Conservation (phyloP, 2,113 vertebrate species). For the Copsychus sechellarum region DNA sequence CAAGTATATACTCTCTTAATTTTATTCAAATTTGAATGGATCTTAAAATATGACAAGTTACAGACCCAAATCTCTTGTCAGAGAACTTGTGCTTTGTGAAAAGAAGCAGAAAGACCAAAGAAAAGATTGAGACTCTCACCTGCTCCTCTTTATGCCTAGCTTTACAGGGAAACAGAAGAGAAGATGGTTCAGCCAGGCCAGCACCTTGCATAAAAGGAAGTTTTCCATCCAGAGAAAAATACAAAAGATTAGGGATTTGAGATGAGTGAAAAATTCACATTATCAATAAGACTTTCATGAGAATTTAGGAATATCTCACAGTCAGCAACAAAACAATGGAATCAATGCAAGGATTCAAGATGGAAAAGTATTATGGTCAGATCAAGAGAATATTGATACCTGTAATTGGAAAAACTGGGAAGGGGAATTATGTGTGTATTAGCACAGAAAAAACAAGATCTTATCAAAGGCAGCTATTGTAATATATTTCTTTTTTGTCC, state of each 20-base stretch:
- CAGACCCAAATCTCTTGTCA: neutral
- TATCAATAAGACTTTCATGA: neutral
- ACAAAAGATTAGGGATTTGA: neutral
- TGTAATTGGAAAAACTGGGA: neutral
- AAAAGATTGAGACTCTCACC: neutral
- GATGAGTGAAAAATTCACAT: neutral
- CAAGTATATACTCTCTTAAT: neutral
- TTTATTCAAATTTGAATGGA: neutral
- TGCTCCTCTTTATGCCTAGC: neutral
- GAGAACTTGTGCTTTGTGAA: neutral
- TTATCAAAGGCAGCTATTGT: neutral
- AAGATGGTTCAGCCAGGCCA: neutral
- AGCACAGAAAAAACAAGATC: neutral
- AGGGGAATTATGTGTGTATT: neutral
- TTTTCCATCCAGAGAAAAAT: neutral
- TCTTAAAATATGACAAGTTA: neutral
- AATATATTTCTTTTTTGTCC: neutral
- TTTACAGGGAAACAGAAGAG: neutral
- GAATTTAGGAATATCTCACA: neutral
- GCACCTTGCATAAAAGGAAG: neutral
- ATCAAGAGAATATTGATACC: neutral
- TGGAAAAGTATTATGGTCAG: neutral
- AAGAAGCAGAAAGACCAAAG: neutral
- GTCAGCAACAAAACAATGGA: neutral
- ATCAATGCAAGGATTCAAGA: neutral